Base-by-base conservation (phyloP, 2,888 invertebrate genomes). In the Teleogryllus oceanicus region DNA sequence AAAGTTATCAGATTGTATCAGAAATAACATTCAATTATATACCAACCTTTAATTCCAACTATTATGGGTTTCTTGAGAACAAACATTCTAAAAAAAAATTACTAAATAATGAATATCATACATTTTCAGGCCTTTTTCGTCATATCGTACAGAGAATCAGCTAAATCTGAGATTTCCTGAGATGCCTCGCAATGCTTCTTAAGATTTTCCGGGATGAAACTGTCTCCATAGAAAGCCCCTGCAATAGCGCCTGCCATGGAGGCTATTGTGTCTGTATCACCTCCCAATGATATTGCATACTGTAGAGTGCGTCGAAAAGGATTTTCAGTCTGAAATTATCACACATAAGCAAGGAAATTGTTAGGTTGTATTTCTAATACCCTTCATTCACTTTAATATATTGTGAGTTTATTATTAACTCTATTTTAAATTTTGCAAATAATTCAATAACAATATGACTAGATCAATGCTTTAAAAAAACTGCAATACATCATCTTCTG, bases 211-310 rank as follows among this genome's bases (percentile, higher is more conserved):
- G 86, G 86, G 77, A 94, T 89, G 12, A 86, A 85, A 37, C 89
- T 88, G 81, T 91, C 88, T 1, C 94, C 92, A 83, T 92, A 89
- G 85, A 89, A 92, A 37, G 93, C 93, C 2, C 93, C 94, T 49
- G 91, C 90, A 80, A 93, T 89, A 3, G 92, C 90, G 16, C 92
- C 93, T 8, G 93, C 91, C 93, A 94, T 94, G 78, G 91, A 89
- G 0, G 92, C 93, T 83, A 94, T 93, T 0, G 94, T 94, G 84
- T 94, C 94, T 0, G 94, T 92, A 85, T 94, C 94, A 5, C 94
- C 94, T 49, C 94, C 94, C 16, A 94, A 86, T 20, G 90, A 89
- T 82, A 94, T 91, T 13, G 94, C 92, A 86, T 91, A 92, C 83
- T 92, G 91, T 74, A 94, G 87, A 5, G 92, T 90, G 82, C 92